Evolutionary conservation across 2,797 vertebrate species (phyloP), one percentile per base, ranked within the genome.

Genomic region (Coccyzus lansbergi): DNA sequence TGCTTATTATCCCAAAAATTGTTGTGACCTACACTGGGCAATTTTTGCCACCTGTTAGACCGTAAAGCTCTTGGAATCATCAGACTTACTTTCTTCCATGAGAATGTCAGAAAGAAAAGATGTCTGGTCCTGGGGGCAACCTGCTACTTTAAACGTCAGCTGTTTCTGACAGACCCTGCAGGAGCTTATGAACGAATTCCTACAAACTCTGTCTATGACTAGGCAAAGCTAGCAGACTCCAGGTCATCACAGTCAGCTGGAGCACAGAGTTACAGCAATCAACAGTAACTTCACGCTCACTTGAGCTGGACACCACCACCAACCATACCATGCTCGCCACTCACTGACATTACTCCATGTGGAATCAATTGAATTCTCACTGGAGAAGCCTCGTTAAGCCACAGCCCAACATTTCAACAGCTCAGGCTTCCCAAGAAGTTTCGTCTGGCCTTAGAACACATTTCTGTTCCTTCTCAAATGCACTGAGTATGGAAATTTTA

Each of bases 351-450:
- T 36, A 15, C n/a, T 83, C 72, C 78, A 25, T 13, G 36, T 6
- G 49, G 33, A 91, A 92, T 31, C 7, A 33, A 74, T 51, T 42
- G 58, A 82, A 74, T 58, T 71, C 24, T 51, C 20, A 1, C 63
- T 62, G 33, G 4, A 87, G n/a, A 71, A 91, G 31, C 38, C 25
- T 36, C 74, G 22, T 46, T 70, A 76, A 92, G 74, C 26, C 40
- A 72, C 74, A 55, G 62, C 18, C 20, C 82, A 81, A 44, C 51
- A 75, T 52, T 81, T 69, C 87, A 94, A 72, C 22, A 88, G 51
- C 55, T 86, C 44, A 52, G 53, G 51, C 38, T 95, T 91, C 74
- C 59, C 62, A 49, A 67, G 4, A 28, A 86, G 33, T 21, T 69
- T 49, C 7, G 10, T 63, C 46, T 79, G 58, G 64, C 49, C 56